Evolutionary conservation across 1,140 invertebrate species (phyloP).

Genomic region (Anagrus nilaparvatae): DNA sequence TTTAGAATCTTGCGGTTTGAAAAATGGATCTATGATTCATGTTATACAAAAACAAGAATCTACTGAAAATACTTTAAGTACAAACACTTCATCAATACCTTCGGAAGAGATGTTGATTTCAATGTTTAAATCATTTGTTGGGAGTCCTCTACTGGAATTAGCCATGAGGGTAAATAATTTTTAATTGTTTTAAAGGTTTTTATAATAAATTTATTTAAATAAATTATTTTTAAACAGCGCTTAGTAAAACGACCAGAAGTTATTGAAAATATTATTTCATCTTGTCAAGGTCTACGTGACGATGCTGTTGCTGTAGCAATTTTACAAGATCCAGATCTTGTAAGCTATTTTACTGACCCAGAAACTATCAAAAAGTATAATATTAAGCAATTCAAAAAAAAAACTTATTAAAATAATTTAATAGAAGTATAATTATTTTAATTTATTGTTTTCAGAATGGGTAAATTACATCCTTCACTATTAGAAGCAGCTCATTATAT

Average conservation of each 20-base stretch:
- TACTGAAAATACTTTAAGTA: constrained; percentile 30
- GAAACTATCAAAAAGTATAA: constrained; percentile 41
- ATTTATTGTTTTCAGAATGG: not conserved
- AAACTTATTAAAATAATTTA: no score
- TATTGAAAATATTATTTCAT: constrained; percentile 46
- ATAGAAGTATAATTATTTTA: not conserved
- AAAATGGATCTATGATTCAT: constrained; percentile 44
- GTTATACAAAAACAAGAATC: constrained; percentile 40
- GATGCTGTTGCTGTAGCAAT: constrained; percentile 48
- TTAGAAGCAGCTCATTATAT: constrained; percentile 44
- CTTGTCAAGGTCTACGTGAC: constrained; percentile 40
- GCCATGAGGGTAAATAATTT: constrained; percentile 10
- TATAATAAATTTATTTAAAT: constrained; percentile 14
- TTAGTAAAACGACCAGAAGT: constrained; percentile 43
- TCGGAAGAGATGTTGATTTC: constrained; percentile 38
- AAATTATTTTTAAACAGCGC: constrained; percentile 31
- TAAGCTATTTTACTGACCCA: constrained; percentile 43
- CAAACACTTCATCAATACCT: constrained; percentile 32
- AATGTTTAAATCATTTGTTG: constrained; percentile 40
- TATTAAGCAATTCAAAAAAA: no score
- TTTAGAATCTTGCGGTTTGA: constrained; percentile 41
- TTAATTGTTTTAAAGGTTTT: not conserved
- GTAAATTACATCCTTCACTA: constrained; percentile 42
- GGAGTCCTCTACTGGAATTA: constrained; percentile 31
- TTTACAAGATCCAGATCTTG: constrained; percentile 47